A percentile compares a stretch with the other conserved stretches of the same genome.
These are phyloP conservation scores for Lutjanus argentimaculatus DNA, from an alignment of 2,797 vertebrate genomes.

Conservation along the genomic window DNA sequence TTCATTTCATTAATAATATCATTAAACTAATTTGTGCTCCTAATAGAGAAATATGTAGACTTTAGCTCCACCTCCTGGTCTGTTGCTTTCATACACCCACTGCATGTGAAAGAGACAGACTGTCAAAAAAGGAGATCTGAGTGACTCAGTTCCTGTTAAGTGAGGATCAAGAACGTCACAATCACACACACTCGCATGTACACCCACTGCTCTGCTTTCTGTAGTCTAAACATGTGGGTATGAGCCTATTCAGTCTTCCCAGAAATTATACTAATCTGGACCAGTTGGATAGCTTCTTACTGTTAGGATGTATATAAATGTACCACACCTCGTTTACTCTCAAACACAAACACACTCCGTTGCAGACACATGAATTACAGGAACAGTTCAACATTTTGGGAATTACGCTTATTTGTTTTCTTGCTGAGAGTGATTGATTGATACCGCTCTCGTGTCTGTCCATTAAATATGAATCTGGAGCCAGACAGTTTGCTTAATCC, in stretches of 20 bases:
- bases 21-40: conserved; percentile 17
- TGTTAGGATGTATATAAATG: not conserved
- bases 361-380: conserved; percentile 5
- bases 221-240: conserved; percentile 57
- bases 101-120: conserved; percentile 1
- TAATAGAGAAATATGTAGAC: conserved; percentile 15
- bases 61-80: conserved; percentile 69
- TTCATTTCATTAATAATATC: conserved; percentile 24
- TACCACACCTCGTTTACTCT: conserved; percentile 2
- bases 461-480: not conserved
- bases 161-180: conserved; percentile 16
- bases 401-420: not conserved
- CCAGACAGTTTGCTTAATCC: not conserved
- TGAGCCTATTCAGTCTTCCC: conserved; percentile 34
- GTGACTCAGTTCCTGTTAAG: conserved; percentile 49
- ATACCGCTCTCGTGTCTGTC: not conserved
- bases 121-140: conserved; percentile 14
- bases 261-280: conserved; percentile 49
- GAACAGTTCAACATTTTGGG: not conserved
- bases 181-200: conserved; percentile 14
- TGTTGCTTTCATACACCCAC: not conserved
- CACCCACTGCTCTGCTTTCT: conserved; percentile 31
- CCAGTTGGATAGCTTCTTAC: conserved; percentile 41
- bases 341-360: not conserved
- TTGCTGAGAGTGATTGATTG: not conserved